Base-by-base conservation (phyloP, 2,797 vertebrate genomes). In the Acanthurus tractus region DNA sequence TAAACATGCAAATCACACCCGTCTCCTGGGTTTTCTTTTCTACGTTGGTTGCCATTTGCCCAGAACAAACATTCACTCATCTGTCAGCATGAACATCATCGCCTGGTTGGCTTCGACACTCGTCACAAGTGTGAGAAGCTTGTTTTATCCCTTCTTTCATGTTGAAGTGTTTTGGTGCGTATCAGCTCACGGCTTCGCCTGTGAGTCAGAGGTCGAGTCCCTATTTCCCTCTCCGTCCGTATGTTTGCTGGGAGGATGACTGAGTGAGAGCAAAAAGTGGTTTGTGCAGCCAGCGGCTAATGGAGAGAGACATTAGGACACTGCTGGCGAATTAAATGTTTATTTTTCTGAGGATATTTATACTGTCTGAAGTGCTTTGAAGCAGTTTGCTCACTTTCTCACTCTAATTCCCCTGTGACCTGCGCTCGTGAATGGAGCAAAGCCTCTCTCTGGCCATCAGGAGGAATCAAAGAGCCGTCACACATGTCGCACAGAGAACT, bases 311-410 rank as follows among this genome's bases (percentile, higher is more conserved):
- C 86, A 83, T 90, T 82, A 81, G 67, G 84, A 89, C 81, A 78
- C 82, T 86, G 86, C 74, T 67, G 85, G 81, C 78, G 55, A 71
- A 90, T 85, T 74, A 73, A 81, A 69, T 92, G 90, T 94, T 93
- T 93, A 90, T 94, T 95, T 92, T 91, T 88, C 82, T 71, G 69
- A 79, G 83, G 76, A 86, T 90, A 92, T 93, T 94, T 93, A 86
- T 91, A 87, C 83, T 84, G 84, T 79, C 62, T 83, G 55, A 83
- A 81, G 82, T 70, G 52, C 88, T 94, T 92, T 93, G 91, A 93
- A 93, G 89, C 68, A 82, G 86, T 93, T 92, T 93, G 83, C 87
- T 86, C 64, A 83, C 78, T 88, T 91, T 91, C 52, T 91, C 54
- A 74, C 80, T 76, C 56, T 59, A 64, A 83, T 66, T 83, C 83